Evolutionary conservation across 2,888 invertebrate genomes (phyloP).

Genomic region (Creontiades dilutus): DNA sequence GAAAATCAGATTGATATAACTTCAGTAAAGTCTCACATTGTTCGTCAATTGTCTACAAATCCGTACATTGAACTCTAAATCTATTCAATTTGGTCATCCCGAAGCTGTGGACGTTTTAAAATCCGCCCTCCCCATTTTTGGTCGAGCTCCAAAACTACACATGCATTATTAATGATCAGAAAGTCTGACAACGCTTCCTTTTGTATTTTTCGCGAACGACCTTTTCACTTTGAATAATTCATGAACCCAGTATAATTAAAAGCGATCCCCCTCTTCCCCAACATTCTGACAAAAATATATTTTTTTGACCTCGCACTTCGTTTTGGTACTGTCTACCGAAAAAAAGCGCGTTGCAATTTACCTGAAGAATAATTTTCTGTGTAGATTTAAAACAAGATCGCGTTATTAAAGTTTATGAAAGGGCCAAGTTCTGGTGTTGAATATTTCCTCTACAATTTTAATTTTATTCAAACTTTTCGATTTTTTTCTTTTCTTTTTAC

Average conservation of each 20-base stretch:
- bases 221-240: constrained; percentile 6
- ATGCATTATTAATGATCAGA: constrained; percentile 42
- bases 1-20: no score
- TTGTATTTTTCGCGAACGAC: constrained; percentile 25
- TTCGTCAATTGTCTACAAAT: no score
- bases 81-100: not conserved
- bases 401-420: not conserved
- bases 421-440: not conserved
- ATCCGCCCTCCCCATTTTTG: constrained; percentile 26
- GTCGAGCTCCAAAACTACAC: constrained; percentile 24
- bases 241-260: constrained; percentile 12
- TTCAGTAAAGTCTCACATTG: no score
- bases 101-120: not conserved
- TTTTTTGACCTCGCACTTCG: not conserved
- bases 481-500: not conserved
- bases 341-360: not conserved
- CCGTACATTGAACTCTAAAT: no score
- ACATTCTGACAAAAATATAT: not conserved
- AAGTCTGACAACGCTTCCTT: not conserved
- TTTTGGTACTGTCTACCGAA: not conserved
- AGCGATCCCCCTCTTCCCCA: not conserved
- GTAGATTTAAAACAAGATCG: not conserved
- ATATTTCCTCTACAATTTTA: not conserved
- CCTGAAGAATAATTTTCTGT: not conserved
- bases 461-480: not conserved